Evolutionary conservation across 2,113 vertebrate genomes (phyloP).

Genomic region (Dermatemys mawii): DNA sequence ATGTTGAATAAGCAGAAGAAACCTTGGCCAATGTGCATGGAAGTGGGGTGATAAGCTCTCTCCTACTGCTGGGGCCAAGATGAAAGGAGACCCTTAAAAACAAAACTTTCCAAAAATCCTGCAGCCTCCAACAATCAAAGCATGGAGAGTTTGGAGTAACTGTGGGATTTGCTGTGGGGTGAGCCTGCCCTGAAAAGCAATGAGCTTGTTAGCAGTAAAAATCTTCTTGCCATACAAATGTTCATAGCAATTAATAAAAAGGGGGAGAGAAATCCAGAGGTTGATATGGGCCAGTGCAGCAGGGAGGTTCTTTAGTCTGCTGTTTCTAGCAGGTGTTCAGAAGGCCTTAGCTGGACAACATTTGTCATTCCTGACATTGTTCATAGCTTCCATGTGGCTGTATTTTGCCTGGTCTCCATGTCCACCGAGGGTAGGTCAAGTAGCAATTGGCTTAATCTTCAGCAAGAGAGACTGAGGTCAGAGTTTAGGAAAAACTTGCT

Average conservation of each 20-base stretch:
- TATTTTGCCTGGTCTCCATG: not conserved
- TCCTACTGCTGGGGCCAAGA: not conserved
- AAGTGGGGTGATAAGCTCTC: not conserved
- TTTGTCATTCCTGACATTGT: not conserved
- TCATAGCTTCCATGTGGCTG: not conserved
- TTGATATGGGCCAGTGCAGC: not conserved
- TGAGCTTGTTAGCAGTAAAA: not conserved
- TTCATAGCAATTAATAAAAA: not conserved
- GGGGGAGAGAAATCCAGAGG: not conserved
- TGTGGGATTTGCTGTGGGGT: no score
- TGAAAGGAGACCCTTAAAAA: not conserved
- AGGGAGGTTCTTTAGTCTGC: not conserved
- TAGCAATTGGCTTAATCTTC: not conserved
- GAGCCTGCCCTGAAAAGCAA: not conserved
- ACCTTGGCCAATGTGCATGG: not conserved
- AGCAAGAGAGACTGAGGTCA: not conserved
- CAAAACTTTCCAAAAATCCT: not conserved
- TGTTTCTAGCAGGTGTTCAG: not conserved
- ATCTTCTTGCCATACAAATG: not conserved
- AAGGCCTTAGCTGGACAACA: not conserved
- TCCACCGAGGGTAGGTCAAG: not conserved
- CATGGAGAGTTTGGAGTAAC: not conserved
- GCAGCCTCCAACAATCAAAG: not conserved
- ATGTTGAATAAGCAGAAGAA: not conserved
- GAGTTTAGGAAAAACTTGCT: not conserved